Base-by-base conservation (phyloP, 2,113 vertebrate genomes). In the Calypte anna region DNA sequence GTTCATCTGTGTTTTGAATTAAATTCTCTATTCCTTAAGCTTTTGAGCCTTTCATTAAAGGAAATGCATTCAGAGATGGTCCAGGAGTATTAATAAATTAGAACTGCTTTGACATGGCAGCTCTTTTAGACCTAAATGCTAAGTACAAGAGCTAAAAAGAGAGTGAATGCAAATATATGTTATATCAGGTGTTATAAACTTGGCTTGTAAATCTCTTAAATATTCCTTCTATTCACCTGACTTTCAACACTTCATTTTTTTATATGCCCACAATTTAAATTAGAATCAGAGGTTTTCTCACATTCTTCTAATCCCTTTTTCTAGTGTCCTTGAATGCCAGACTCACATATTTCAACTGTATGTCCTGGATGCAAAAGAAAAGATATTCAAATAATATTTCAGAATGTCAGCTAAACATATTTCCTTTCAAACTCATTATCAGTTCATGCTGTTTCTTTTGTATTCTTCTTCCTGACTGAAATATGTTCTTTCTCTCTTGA, bases 391-490 rank as follows among this genome's bases (percentile, higher is more conserved):
- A 85, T 80, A 88, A 59, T 75, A 90, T 59, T 88, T 91, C 87
- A 70, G 48, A 94, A 95, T 85, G 67, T 79, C 90, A 95, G 93
- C 84, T 82, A 94, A 93, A 43, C 54, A 30, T 46, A 85, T 92
- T 94, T 91, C 59, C 67, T 88, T 91, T 80, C 59, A 87, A 88
- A 79, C 20, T 59, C 86, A 89, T 73, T 51, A 28, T 77, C 58
- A 48, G 22, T 51, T 92, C 67, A 62, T 54, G n/a, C 36, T 91
- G 63, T 53, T 72, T 76, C 54, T 91, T 68, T 87, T 76, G n/a
- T 54, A 24, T 22, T 79, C 40, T 22, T 79, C 40, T 57, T 75
- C 24, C n/a, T 85, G 46, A 82, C n/a, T 79, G 58, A 93, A 95
- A 73, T 33, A 50, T 23, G 12, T 5, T 61, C 4, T 27, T 24